phyloP scores from a whole-genome alignment of 2,797 vertebrate species.

The Hozukius guyotensis region DNA sequence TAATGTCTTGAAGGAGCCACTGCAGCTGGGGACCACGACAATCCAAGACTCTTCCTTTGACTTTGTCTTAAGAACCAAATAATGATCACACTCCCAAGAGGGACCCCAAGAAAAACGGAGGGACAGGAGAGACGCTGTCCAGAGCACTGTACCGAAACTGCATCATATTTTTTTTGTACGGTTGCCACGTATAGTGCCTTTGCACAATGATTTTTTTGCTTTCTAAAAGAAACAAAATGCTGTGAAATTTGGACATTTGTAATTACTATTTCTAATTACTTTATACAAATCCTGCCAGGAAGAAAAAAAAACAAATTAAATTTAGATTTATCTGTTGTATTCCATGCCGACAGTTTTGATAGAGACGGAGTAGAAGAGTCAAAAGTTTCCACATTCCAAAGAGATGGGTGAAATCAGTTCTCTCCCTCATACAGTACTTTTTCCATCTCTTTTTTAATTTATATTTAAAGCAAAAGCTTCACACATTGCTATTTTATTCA shows the following conservation, averaged over 20 bases:
- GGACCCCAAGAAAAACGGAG: constrained; percentile 54
- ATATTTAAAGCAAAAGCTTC: constrained; percentile 86
- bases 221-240: constrained; percentile 85
- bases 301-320: constrained; percentile 46
- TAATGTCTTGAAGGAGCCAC: constrained; percentile 84
- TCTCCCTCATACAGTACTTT: constrained; percentile 61
- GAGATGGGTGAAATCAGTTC: constrained; percentile 63
- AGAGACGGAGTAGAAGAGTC: constrained; percentile 35
- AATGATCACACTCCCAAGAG: constrained; percentile 67
- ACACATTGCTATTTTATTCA: constrained; percentile 82
- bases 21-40: constrained; percentile 87
- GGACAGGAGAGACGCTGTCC: constrained; percentile 82
- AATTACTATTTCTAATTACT: constrained; percentile 85
- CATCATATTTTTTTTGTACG: constrained; percentile 80
- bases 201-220: constrained; percentile 82
- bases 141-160: constrained; percentile 90
- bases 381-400: constrained; percentile 65
- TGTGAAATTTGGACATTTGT: constrained; percentile 91
- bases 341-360: constrained; percentile 30
- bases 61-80: constrained; percentile 92
- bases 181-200: constrained; percentile 87
- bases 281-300: constrained; percentile 61
- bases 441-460: constrained; percentile 81
- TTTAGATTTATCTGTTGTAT: constrained; percentile 47
- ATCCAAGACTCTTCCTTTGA: constrained; percentile 88